Evolutionary conservation across 2,888 invertebrate genomes (phyloP), one percentile per base, ranked within the genome.

Genomic region (Cenopis cana): DNA sequence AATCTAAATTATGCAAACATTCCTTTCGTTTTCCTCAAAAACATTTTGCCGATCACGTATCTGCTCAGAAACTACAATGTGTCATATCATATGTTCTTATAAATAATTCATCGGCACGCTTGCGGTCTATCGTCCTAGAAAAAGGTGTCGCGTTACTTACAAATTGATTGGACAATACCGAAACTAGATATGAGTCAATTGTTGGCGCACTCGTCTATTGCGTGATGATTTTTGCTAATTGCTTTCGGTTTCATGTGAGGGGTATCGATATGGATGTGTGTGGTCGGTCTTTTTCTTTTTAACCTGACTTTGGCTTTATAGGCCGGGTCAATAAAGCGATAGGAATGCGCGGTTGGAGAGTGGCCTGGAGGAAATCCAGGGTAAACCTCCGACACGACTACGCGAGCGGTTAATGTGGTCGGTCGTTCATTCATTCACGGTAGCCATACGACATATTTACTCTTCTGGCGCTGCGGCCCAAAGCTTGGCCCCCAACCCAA

Each of bases 91-190:
- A 41, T 12, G 46, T 1, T 46, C 46, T 79, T 61, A 82, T 86
- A 74, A 80, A 85, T 85, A 76, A 86, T 85, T 86, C 82, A 84
- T 68, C 46, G 46, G 38, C 70, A 55, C 64, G 74, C 68, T 74
- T 82, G 84, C 62, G 85, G 86, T 83, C 76, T 76, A 75, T 77
- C 79, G 82, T 81, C 86, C 83, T 80, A 85, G 79, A 81, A 83
- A 56, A 54, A 33, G 65, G 62, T 56, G 65, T 59, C 38, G 52
- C 33, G 20, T 68, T 73, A 81, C 78, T 70, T 84, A 79, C 83
- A 78, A 84, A 85, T 83, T 77, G 77, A 77, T 79, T 61, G 52
- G 54, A 72, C 71, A 73, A 61, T 36, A 67, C 70, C 70, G 65
- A 70, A 66, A 70, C 52, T 36, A 66, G 70, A 70, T 70, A 66